Percentiles rank a stretch among this genome's conserved stretches.
These are phyloP conservation scores for Troides oblongomaculatus DNA, from an alignment of 2,888 invertebrate species.

Conservation along the genomic window DNA sequence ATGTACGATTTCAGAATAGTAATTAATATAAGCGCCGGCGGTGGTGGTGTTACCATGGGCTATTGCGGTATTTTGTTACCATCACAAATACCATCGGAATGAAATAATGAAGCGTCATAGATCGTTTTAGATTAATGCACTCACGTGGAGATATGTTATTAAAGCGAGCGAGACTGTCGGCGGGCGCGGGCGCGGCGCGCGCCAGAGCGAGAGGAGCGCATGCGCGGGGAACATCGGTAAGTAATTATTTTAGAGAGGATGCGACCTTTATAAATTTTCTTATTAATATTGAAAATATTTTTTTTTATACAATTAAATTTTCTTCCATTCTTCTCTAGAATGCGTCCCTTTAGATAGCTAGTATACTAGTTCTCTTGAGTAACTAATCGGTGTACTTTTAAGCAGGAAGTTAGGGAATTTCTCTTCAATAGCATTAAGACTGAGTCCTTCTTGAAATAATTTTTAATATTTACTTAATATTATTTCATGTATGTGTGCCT, in stretches of 20 bases:
- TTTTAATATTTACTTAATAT: no score
- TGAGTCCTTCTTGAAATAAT: no score
- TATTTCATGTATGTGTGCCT: no score
- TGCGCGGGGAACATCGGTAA: slow-evolving; percentile 22
- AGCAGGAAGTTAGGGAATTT: no score
- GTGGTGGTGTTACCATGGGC: neutral
- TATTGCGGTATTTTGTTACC: slow-evolving; percentile 25
- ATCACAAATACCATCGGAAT: slow-evolving; percentile 24
- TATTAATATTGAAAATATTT: neutral
- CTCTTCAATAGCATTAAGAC: no score
- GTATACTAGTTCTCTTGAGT: no score
- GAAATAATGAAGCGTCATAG: slow-evolving; percentile 29
- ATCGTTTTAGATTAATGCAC: slow-evolving; percentile 29
- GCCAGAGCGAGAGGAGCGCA: slow-evolving; percentile 6
- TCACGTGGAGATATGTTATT: slow-evolving; percentile 25
- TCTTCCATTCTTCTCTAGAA: no score
- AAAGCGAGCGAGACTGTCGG: slow-evolving; percentile 15
- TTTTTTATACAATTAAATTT: neutral
- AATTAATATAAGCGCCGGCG: no score
- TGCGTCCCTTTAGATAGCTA: no score
- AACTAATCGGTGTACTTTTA: no score
- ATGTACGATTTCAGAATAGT: no score
- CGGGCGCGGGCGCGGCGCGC: slow-evolving; percentile 5
- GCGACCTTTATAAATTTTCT: slow-evolving; percentile 6
- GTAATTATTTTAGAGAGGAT: slow-evolving; percentile 24